A percentile compares a stretch with the other conserved stretches of the same genome.
phyloP scores from a whole-genome alignment of 2,888 invertebrate genomes.

The Chrysodeixis includens region DNA sequence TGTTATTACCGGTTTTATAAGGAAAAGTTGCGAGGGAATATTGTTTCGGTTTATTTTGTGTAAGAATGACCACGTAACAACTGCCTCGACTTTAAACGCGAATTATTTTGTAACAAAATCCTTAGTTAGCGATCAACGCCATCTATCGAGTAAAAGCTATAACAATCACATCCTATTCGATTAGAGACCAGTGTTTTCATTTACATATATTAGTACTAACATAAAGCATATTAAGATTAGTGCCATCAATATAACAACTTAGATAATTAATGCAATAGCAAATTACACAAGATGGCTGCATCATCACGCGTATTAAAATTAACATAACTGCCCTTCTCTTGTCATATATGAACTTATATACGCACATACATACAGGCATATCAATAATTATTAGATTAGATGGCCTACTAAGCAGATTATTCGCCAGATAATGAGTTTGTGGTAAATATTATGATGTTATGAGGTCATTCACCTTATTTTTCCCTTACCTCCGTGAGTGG shows the following conservation, averaged over 20 bases:
- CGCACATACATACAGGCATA: background rate
- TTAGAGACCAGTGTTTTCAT: too few relatives aligned
- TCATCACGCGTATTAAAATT: background rate
- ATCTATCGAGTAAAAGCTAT: background rate
- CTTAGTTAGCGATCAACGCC: background rate
- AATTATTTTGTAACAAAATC: too few relatives aligned
- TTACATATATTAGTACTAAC: background rate
- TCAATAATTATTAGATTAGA: background rate
- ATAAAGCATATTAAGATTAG: background rate
- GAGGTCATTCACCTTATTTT: slow-evolving; percentile 13
- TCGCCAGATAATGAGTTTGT: slow-evolving; percentile 49
- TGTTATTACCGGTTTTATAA: slow-evolving; percentile 28
- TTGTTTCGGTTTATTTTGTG: slow-evolving; percentile 7
- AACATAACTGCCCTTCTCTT: background rate
- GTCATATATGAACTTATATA: background rate
- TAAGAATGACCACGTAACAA: background rate
- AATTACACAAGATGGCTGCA: background rate
- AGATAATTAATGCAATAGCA: background rate
- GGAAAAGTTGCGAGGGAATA: slow-evolving; percentile 12
- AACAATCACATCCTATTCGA: too few relatives aligned
- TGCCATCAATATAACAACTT: background rate
- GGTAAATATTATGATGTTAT: slow-evolving; percentile 26
- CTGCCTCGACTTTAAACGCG: too few relatives aligned
- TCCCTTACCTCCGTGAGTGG: too few relatives aligned
- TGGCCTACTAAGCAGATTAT: slow-evolving; percentile 44